Evolutionary conservation across 1,140 invertebrate species (phyloP), one percentile per base, ranked within the genome.

Genomic region (Colletes latitarsis): DNA sequence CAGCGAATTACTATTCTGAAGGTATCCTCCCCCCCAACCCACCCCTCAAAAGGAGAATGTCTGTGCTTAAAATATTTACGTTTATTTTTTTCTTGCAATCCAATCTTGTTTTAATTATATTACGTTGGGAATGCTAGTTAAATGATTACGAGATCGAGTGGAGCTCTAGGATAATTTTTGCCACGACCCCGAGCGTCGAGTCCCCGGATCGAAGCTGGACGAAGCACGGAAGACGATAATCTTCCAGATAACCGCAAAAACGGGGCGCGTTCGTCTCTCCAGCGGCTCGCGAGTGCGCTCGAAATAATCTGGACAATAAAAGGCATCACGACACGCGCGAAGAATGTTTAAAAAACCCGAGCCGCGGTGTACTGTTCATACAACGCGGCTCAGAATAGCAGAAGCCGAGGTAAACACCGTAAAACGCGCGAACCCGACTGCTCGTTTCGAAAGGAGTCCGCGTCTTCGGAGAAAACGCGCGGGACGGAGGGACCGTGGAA

Each of bases 391-490:
- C 68, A 72, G 81, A 79, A 79, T 79, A 79, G 75, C 81, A 67
- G 81, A 53, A 60, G 76, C 62, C 60, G 62, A 58, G 58, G 81
- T 86, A 82, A 86, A 86, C 80, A 85, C 75, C 75, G 84, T 85
- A 84, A 82, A 85, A 85, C 72, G 71, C 64, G 78, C 78, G 83
- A 82, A 77, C 63, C 55, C 75, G 79, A 57, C 19, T 49, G 79
- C 78, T 62, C 73, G 74, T 70, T 77, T 85, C 80, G 83, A 85
- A 86, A 86, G 84, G 77, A 81, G 83, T 70, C n/a, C 77, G 83
- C 30, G 75, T 17, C 53, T 68, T 41, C n/a, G 6, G 17, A 49
- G 58, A 64, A 75, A 46, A 70, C 76, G 53, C 66, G 71, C 64
- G 82, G 63, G 60, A 69, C 66, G 70, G 58, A 67, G 81, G 57